These are phyloP conservation scores for Hydropotes inermis DNA, from an alignment of 2,113 vertebrate genomes.

Conservation along the genomic window DNA sequence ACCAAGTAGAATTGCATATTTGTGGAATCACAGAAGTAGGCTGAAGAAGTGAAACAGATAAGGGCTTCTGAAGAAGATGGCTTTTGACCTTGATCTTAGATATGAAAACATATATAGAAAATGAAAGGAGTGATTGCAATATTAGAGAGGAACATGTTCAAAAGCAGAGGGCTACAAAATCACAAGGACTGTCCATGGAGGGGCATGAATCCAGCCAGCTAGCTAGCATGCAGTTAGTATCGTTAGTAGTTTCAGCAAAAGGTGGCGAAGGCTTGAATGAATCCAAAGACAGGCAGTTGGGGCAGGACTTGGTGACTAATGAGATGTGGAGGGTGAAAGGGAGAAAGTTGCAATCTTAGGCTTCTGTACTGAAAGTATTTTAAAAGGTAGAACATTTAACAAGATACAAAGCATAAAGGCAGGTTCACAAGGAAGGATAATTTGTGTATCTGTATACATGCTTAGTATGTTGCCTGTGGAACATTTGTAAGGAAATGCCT, in stretches of 20 bases:
- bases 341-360: not conserved
- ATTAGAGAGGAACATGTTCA: not conserved
- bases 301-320: not conserved
- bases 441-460: not conserved
- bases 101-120: not conserved
- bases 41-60: not conserved
- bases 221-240: not conserved
- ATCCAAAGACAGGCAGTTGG: not conserved
- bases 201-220: not conserved
- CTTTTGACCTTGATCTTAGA: not conserved
- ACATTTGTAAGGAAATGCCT: not conserved
- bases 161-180: not conserved
- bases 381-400: not conserved
- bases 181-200: not conserved
- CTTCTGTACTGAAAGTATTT: not conserved
- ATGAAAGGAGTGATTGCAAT: not conserved
- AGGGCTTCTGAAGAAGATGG: not conserved
- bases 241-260: not conserved
- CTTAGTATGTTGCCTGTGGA: not conserved
- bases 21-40: not conserved
- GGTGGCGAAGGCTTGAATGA: not conserved
- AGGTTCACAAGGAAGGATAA: not conserved
- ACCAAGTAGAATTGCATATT: not conserved
- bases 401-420: not conserved
- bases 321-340: not conserved